Percentiles rank a stretch among this genome's conserved stretches.
Conservation (phyloP, 2,113 vertebrate species). For the Gasterosteus aculeatus region DNA sequence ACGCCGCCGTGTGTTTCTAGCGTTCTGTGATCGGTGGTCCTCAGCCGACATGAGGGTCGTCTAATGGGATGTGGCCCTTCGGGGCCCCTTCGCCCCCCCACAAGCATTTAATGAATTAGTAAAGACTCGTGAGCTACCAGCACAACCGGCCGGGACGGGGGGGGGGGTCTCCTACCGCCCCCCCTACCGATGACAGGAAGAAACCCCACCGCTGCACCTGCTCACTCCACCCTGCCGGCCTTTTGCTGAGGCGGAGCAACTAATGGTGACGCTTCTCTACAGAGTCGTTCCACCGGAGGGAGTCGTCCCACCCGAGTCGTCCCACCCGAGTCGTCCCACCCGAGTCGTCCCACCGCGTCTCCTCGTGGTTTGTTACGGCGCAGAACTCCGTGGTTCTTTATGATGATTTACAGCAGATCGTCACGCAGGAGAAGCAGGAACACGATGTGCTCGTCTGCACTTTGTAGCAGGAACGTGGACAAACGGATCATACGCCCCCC, state of each 20-base stretch:
- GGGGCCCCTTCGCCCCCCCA: constrained; percentile 17
- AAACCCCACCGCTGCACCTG: constrained; percentile 27
- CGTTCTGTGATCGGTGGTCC: not conserved
- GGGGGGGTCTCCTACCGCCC: too few species aligned
- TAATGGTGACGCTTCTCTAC: not conserved
- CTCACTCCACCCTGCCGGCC: not conserved
- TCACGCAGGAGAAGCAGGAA: not conserved
- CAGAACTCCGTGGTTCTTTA: not conserved
- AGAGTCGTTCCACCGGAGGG: not conserved
- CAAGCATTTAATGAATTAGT: constrained; percentile 34
- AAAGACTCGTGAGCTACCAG: too few species aligned
- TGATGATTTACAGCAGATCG: too few species aligned
- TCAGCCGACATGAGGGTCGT: constrained; percentile 5
- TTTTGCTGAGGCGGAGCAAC: not conserved
- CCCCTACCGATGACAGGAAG: constrained; percentile 54
- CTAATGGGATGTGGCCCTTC: constrained; percentile 46
- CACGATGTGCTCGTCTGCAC: too few species aligned
- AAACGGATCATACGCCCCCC: too few species aligned
- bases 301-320: too few species aligned
- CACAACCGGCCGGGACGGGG: too few species aligned
- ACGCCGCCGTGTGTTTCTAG: too few species aligned
- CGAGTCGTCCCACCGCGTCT: too few species aligned
- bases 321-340: too few species aligned
- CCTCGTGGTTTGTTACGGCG: too few species aligned
- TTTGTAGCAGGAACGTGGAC: too few species aligned